These are phyloP conservation scores for Chouioia cunea DNA, from an alignment of 2,888 invertebrate species.

Conservation along the genomic window DNA sequence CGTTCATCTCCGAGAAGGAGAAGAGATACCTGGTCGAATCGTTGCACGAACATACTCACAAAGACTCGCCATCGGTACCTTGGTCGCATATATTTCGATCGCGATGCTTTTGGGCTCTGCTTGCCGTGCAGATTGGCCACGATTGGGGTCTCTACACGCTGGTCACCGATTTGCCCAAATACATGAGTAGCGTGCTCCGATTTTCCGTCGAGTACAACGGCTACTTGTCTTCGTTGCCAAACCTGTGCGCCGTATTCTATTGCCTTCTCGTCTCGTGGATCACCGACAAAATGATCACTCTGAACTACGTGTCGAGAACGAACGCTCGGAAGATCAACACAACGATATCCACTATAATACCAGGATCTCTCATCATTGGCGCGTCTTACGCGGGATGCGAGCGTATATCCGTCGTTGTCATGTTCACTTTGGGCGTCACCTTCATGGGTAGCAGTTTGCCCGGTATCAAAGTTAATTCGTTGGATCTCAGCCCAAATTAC, in stretches of 20 bases:
- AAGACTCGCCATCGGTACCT: constrained; percentile 61
- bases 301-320: constrained; percentile 63
- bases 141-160: constrained; percentile 67
- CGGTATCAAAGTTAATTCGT: constrained; percentile 69
- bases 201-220: constrained; percentile 68
- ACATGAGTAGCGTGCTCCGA: constrained; percentile 67
- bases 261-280: constrained; percentile 64
- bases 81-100: constrained; percentile 69
- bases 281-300: constrained; percentile 67
- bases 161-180: constrained; percentile 67
- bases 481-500: constrained; percentile 70
- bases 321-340: constrained; percentile 70
- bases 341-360: constrained; percentile 69
- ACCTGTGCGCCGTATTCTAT: constrained; percentile 68
- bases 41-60: constrained; percentile 59
- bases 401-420: constrained; percentile 61
- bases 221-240: constrained; percentile 67
- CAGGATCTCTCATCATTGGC: constrained; percentile 69
- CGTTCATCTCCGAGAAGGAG: constrained; percentile 65
- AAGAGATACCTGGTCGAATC: constrained; percentile 59
- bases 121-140: constrained; percentile 72
- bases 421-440: constrained; percentile 70
- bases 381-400: constrained; percentile 70
- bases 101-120: constrained; percentile 80
- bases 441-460: constrained; percentile 70